Percentiles rank a stretch among this genome's conserved stretches.
Evolutionary conservation across 2,797 vertebrate genomes (phyloP).

Genomic region (Oreochromis grahami): DNA sequence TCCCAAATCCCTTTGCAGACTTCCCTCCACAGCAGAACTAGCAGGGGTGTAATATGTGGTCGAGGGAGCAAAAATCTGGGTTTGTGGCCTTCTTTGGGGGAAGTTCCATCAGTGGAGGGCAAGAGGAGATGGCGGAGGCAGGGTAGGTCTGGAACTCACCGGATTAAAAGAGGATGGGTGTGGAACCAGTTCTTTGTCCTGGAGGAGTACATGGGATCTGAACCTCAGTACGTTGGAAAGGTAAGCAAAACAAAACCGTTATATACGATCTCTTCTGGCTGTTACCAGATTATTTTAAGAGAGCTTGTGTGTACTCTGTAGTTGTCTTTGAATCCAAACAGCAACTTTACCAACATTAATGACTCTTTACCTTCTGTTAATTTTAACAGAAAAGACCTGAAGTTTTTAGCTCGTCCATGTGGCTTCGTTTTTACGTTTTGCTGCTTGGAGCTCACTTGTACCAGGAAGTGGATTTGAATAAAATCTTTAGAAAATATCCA

Average conservation of each 20-base stretch:
- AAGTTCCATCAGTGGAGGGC: conserved; percentile 1
- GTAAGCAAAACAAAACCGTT: conserved; percentile 61
- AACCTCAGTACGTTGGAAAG: conserved; percentile 93
- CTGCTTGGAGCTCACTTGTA: fast-evolving
- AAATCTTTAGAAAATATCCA: background rate
- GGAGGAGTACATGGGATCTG: conserved; percentile 94
- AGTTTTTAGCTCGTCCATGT: background rate
- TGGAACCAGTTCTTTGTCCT: conserved; percentile 97
- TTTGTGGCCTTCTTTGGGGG: background rate
- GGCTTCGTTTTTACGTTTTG: background rate
- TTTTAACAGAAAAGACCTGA: background rate
- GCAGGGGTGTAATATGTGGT: conserved; percentile 41
- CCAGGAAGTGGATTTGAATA: background rate
- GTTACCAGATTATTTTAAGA: background rate
- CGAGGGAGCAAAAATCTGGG: background rate
- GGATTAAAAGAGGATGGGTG: conserved; percentile 93
- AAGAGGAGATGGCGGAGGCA: conserved; percentile 45
- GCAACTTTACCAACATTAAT: background rate
- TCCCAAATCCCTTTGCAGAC: conserved; percentile 78
- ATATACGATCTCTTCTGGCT: background rate
- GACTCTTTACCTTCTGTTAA: background rate
- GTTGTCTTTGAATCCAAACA: background rate
- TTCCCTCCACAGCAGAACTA: conserved; percentile 59
- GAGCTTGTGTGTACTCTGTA: background rate
- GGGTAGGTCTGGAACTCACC: conserved; percentile 63